Evolutionary conservation across 2,888 invertebrate species (phyloP), one percentile per base, ranked within the genome.

Genomic region (Chloromyia formosa): DNA sequence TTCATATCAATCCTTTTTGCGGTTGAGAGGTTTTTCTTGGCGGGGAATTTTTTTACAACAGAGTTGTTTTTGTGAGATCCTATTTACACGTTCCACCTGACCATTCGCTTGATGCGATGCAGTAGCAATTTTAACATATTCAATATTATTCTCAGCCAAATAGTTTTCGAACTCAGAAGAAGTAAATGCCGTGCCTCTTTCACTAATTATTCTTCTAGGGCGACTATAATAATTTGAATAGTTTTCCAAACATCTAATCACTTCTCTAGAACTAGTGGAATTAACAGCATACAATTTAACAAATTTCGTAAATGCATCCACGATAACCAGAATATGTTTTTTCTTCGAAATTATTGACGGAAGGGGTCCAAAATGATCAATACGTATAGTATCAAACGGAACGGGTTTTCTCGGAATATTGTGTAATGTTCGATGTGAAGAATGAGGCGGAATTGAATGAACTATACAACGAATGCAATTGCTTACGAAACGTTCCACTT

Each of bases 91-190:
- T 58, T 77, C 71, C 14, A 77, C 73, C 56, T 83, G 81, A 0
- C 82, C 81, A 74, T 82, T 82, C 0, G 81, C 79, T 42, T 81
- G 76, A 1, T 81, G 81, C 0, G 78, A 79, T 1, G 75, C 79
- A 1, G 79, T 77, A 4, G 82, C 80, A 1, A 81, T 78, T 45
- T 78, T 73, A 14, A 81, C 77, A 64, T 80, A 79, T 35, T 78
- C 64, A 9, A 82, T 78, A 12, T 64, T 75, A 7, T 77, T 72
- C 0, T 74, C 62, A 14, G 75, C 20, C 5, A 79, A 7, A 68
- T 79, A 81, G 18, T 27, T 35, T 4, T 53, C 23, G 12, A 74
- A 77, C n/a, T 75, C 75, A 4, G 27, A 12, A 0, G 75, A 77
- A 0, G 75, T 75, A 45, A 77, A 76, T n/a, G 18, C 35, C 2